Conservation (phyloP, 1,140 invertebrate genomes). For the Babylonia areolata region DNA sequence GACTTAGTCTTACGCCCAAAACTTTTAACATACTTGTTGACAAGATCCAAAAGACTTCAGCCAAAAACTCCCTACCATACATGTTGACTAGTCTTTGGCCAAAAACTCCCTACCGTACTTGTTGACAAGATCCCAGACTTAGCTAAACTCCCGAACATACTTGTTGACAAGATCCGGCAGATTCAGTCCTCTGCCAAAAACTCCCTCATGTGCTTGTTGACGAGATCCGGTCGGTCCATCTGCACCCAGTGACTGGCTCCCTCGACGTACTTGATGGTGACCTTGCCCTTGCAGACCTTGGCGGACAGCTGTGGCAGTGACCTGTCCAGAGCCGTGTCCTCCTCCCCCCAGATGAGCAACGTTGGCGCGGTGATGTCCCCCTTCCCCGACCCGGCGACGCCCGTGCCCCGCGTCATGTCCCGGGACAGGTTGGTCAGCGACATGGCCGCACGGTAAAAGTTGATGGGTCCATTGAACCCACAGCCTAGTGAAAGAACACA, state of each 20-base stretch:
- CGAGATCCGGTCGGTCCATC: conserved; percentile 82
- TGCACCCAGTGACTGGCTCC: conserved; percentile 85
- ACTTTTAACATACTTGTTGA: too few species aligned
- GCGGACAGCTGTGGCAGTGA: conserved; percentile 81
- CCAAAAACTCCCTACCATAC: too few species aligned
- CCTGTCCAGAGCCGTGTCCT: conserved; percentile 80
- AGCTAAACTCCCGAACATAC: too few species aligned
- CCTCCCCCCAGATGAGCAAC: conserved; percentile 81
- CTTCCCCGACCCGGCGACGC: neutral
- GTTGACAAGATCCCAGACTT: too few species aligned
- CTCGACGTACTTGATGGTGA: conserved; percentile 82
- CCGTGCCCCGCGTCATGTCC: neutral
- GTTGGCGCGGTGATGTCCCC: conserved; percentile 77
- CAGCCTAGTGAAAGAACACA: conserved; percentile 73
- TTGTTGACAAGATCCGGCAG: too few species aligned
- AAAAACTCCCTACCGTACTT: too few species aligned
- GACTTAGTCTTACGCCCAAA: too few species aligned
- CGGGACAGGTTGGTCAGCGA: neutral
- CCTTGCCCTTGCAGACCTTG: conserved; percentile 80
- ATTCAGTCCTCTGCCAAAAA: conserved; percentile 77
- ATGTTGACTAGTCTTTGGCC: too few species aligned
- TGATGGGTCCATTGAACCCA: conserved; percentile 87
- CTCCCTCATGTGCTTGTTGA: conserved; percentile 83
- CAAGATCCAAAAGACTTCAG: too few species aligned
- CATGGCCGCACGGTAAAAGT: conserved; percentile 83